Evolutionary conservation across 2,113 vertebrate genomes (phyloP), one percentile per base, ranked within the genome.

Genomic region (Spilogale gracilis): DNA sequence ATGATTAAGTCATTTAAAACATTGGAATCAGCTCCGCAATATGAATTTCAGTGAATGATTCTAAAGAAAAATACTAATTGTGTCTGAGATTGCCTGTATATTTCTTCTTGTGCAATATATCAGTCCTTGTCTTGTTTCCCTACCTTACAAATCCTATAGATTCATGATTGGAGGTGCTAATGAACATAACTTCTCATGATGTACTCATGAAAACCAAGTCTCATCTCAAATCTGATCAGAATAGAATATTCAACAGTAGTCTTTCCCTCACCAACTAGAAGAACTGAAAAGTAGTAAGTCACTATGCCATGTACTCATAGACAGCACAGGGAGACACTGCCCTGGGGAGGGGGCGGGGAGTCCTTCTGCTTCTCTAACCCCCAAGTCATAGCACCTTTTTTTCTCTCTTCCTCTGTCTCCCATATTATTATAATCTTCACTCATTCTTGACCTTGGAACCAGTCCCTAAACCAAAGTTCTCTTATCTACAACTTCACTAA

Each of bases 1-100:
- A 52, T 93, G 32, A 56, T 71, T 91, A 84, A 87, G 69, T 88
- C 17, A 58, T 92, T 95, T 82, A 61, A 84, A 95, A 73, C 30
- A 0, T 60, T 84, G 17, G n/a, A 93, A 79, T 4, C 45, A 88
- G 48, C 48, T 9, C 61, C 17, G 2, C 6, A 85, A 38, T 67
- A 81, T 73, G 60, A 89, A 45, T 45, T 50, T 50, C 9, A 95
- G 5, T 11, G 12, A 87, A 20, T 58, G 80, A 90, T 96, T 87
- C 23, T 67, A 58, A 85, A 73, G 52, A 89, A 78, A 87, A 87
- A 73, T 50, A 73, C 3, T 32, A 71, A n/a, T 30, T 91, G 3
- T 73, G 30, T 25, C 38, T 76, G 54, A 84, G 32, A 69, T 91
- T 96, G 60, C 5, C 48, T 89, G 94, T 91, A 27, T 43, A 27